Evolutionary conservation across 2,797 vertebrate genomes (phyloP), one percentile per base, ranked within the genome.

Genomic region (Pachyuromys duprasi): DNA sequence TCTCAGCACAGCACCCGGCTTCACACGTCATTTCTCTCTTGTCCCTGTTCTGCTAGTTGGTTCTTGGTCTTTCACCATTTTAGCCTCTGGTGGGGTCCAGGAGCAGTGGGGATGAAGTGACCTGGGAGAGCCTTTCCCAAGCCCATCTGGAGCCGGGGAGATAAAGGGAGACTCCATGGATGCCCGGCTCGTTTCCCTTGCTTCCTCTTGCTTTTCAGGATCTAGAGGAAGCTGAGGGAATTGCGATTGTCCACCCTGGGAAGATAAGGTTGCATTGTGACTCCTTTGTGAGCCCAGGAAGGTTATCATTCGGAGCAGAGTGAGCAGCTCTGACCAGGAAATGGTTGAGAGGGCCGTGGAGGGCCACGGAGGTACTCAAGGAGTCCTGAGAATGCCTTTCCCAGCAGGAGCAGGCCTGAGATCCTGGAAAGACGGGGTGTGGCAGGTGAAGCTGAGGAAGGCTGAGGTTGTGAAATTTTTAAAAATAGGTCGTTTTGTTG

Each of bases 401-500:
- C 81, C 87, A 91, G 92, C 80, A 93, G 45, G 8, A 39, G 31
- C 78, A 75, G 45, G 22, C 89, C 76, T 18, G 60, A 80, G 94
- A 91, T 95, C 94, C 95, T 96, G 86, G 94, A 97, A 97, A 86
- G 22, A 69, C 2, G 22, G 89, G 55, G 36, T 22, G 33, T 82
- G 55, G 39, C 22, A 2, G 36, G 57, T 76, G 87, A 92, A 70
- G 28, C 57, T 75, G 63, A 95, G 78, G 86, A 96, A 95, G 72
- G 42, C 72, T 63, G 26, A 94, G 62, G 36, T 83, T 69, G 22
- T 63, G 28, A 88, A 83, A 67, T 79, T 93, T 96, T 94, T 96
- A 95, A 93, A 92, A 95, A 95, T 93, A 96, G 95, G 86, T 89
- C 90, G 0, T 82, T 97, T 82, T 93, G 93, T 93, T 96, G 94